Evolutionary conservation across 2,113 vertebrate genomes (phyloP).

Genomic region (Mormyrus iriodes): DNA sequence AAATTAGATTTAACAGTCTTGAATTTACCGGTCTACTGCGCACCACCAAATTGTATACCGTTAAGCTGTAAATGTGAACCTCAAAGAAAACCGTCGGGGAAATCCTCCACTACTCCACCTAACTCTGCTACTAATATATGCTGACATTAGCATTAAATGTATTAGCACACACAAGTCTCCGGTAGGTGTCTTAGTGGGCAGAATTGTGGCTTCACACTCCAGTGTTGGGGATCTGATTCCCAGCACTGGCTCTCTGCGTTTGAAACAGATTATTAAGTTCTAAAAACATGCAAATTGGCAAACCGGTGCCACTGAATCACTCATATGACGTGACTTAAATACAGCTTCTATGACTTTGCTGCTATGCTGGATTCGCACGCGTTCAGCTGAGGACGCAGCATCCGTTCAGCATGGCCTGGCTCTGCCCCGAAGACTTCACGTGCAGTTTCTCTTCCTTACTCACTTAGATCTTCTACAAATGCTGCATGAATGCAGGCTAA

Average conservation of each 20-base stretch:
- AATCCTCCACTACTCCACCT: not conserved
- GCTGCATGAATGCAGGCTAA: not conserved
- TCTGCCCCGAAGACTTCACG: no score
- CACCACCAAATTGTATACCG: not conserved
- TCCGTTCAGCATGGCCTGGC: not conserved
- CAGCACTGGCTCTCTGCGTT: not conserved
- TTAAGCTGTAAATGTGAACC: constrained; percentile 13
- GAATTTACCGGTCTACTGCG: not conserved
- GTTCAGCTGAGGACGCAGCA: no score
- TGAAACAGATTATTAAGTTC: not conserved
- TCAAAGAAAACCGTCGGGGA: constrained; percentile 21
- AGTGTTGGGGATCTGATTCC: not conserved
- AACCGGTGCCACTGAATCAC: not conserved
- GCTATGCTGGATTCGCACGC: not conserved
- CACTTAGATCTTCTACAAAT: not conserved
- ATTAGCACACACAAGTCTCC: not conserved
- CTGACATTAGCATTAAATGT: not conserved
- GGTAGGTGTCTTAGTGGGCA: not conserved
- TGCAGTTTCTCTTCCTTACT: not conserved
- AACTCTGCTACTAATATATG: not conserved
- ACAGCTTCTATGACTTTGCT: not conserved
- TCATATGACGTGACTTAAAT: not conserved
- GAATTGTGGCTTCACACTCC: not conserved
- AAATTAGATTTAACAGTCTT: not conserved
- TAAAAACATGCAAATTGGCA: not conserved